Evolutionary conservation across 2,113 vertebrate genomes (phyloP), one percentile per base, ranked within the genome.

Genomic region (Megaleporinus macrocephalus): DNA sequence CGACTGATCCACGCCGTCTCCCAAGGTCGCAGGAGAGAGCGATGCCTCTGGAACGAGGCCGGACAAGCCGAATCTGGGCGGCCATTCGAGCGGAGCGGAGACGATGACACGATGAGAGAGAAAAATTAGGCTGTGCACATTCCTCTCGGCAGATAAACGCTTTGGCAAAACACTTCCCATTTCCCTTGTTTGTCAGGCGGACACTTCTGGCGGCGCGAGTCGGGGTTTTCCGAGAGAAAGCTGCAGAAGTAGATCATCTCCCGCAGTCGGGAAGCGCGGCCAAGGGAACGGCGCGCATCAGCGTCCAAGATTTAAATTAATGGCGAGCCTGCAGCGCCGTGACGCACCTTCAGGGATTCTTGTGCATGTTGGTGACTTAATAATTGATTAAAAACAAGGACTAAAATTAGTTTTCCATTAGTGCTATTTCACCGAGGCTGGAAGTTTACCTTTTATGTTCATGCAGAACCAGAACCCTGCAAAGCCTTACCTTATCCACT

Each of bases 11-110:
- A 63, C 20, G 26, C n/a, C 51, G 12, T 5, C 41, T 14, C 20
- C 61, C 78, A 78, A 79, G 76, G 76, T 66, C 82, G 81, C 69
- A 84, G 41, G 57, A 69, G 69, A 51, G 57, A 69, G 69, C 41
- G 74, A 75, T 27, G 3, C 49, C 20, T 20, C 59, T 41, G 13
- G n/a, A 84, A 29, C 9, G 62, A 44, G 24, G n/a, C 16, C 0
- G 65, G 51, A 53, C 41, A 20, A 47, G 47, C 29, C 4, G 57
- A 27, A 63, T 11, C 75, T 77, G 75, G 18, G 16, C 65, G 24
- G n/a, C 22, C 16, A 44, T 41, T 66, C 16, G 30, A 78, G 33
- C 20, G 62, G 41, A 1, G 41, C 41, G 10, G 41, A 44, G 4
- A 44, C 11, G 11, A 44, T 10, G 41, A 11, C 41, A 33, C 0